phyloP scores from a whole-genome alignment of 2,797 vertebrate genomes.

The Remorina albescens region DNA sequence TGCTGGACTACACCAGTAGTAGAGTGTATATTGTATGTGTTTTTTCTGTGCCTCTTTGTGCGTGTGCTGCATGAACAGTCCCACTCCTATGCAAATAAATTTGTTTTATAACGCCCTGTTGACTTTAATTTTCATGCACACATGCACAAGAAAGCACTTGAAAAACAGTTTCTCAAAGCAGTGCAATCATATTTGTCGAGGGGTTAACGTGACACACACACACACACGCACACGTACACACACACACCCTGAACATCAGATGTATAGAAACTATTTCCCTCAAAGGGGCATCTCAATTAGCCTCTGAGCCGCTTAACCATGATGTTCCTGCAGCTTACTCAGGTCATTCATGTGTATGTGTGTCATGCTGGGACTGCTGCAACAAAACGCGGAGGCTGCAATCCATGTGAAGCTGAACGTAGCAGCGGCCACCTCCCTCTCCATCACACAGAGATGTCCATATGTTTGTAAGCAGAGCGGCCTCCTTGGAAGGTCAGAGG shows the following conservation, averaged over 20 bases:
- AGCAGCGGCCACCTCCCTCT: not conserved
- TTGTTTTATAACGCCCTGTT: conserved; percentile 32
- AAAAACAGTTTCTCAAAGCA: conserved; percentile 18
- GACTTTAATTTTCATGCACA: conserved; percentile 2
- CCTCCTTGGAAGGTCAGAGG: not conserved
- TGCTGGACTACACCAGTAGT: not conserved
- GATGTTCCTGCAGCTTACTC: conserved; percentile 18
- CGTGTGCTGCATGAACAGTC: not conserved
- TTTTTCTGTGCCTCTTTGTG: not conserved
- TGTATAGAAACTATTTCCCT: conserved; percentile 61
- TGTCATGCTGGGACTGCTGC: conserved; percentile 8
- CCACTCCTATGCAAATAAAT: conserved; percentile 32
- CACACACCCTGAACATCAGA: conserved; percentile 20
- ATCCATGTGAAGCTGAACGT: not conserved
- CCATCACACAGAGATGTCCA: not conserved
- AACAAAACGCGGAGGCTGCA: not conserved
- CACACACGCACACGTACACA: too few species aligned
- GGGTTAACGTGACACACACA: conserved; percentile 40
- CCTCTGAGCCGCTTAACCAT: conserved; percentile 51
- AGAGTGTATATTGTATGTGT: conserved; percentile 1
- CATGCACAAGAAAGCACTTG: not conserved
- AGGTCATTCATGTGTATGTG: conserved; percentile 41
- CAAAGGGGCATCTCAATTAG: conserved; percentile 25
- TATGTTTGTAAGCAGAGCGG: not conserved
- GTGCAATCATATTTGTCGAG: conserved; percentile 39